Evolutionary conservation across 53 echinoderm and acorn worm species (phyloP).

Genomic region (Paracentrotus lividus): DNA sequence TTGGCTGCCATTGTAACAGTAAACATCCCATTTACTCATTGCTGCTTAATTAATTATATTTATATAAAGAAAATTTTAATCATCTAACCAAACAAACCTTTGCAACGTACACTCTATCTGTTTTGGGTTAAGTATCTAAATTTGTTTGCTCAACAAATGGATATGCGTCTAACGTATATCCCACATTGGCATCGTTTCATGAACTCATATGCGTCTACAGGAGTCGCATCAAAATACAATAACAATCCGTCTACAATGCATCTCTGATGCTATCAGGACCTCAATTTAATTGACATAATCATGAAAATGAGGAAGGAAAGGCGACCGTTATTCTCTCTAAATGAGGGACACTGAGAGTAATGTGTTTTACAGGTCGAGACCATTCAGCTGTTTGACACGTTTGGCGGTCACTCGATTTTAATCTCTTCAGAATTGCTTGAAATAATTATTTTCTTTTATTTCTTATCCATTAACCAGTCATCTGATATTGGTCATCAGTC

Average conservation of each 20-base stretch:
- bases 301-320: background rate
- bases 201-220: background rate
- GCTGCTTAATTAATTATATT: too few relatives aligned
- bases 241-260: background rate
- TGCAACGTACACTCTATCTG: too few relatives aligned
- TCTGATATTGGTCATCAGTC: too few relatives aligned
- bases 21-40: too few relatives aligned
- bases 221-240: background rate
- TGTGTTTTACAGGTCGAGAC: background rate
- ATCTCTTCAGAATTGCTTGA: background rate
- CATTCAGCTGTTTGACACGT: constrained; percentile 7
- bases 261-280: background rate
- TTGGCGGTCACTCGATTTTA: background rate
- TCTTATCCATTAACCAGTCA: background rate
- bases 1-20: too few relatives aligned
- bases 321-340: background rate
- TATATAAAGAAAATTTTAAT: too few relatives aligned
- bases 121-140: too few relatives aligned
- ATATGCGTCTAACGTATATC: background rate
- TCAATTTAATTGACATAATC: background rate
- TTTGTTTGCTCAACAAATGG: too few relatives aligned
- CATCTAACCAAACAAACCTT: too few relatives aligned
- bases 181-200: background rate
- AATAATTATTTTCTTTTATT: background rate
- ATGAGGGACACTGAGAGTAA: background rate